Evolutionary conservation across 2,888 invertebrate species (phyloP).

Genomic region (Notodromas monacha): DNA sequence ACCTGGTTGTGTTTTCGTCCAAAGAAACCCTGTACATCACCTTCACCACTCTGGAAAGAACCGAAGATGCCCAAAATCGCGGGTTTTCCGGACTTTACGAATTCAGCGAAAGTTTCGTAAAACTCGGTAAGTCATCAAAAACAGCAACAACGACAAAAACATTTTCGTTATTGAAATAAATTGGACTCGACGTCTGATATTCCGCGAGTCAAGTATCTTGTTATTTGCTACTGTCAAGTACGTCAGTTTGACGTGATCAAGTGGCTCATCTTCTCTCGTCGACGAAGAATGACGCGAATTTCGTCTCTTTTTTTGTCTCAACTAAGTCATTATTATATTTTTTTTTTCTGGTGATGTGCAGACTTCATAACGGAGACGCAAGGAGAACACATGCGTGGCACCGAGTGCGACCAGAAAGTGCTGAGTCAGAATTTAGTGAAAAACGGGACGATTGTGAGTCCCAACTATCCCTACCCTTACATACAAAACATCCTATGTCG

Average conservation of each 20-base stretch:
- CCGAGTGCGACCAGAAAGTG: conserved; percentile 94
- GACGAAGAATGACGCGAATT: too few relatives aligned
- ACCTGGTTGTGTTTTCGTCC: conserved; percentile 77
- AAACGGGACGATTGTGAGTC: conserved; percentile 67
- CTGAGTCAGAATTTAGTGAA: conserved; percentile 62
- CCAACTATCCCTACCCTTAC: conserved; percentile 80
- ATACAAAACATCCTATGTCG: conserved; percentile 83
- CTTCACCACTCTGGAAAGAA: conserved; percentile 61
- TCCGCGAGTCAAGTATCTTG: too few relatives aligned
- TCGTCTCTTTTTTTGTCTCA: conserved; percentile 10
- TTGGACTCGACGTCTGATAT: too few relatives aligned
- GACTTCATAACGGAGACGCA: conserved; percentile 72
- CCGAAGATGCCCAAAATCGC: conserved; percentile 77
- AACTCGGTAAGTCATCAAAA: conserved; percentile 44
- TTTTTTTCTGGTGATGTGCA: too few relatives aligned
- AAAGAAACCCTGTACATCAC: conserved; percentile 60
- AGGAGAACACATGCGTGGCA: conserved; percentile 76
- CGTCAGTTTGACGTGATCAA: too few relatives aligned
- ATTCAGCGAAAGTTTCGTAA: conserved; percentile 92
- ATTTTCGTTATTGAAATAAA: too few relatives aligned
- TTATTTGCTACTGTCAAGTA: too few relatives aligned
- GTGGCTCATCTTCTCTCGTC: too few relatives aligned
- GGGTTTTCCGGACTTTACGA: conserved; percentile 96
- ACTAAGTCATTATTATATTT: too few relatives aligned
- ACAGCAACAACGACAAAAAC: too few relatives aligned